Evolutionary conservation across 2,113 vertebrate genomes (phyloP).

Genomic region (Pteronura brasiliensis): DNA sequence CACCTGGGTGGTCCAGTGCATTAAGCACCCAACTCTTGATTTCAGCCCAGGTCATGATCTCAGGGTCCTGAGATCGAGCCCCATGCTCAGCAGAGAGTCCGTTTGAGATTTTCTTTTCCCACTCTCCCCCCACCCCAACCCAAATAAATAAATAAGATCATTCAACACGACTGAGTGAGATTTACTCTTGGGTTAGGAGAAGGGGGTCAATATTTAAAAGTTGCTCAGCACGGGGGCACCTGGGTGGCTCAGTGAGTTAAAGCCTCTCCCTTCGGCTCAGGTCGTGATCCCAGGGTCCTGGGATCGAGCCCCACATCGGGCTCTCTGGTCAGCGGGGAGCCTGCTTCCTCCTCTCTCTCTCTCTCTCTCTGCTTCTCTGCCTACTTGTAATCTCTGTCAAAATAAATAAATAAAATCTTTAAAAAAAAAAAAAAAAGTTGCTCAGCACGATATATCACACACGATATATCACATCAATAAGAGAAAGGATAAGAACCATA

Average conservation of each 20-base stretch:
- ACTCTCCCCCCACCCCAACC: neutral
- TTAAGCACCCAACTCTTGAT: neutral
- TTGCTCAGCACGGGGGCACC: neutral
- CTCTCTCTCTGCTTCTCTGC: too few species aligned
- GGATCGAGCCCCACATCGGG: too few species aligned
- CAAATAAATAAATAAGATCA: neutral
- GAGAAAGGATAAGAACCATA: neutral
- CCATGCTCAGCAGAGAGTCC: neutral
- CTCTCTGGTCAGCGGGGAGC: too few species aligned
- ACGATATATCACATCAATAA: neutral
- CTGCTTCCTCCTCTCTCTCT: too few species aligned
- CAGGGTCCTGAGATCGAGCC: neutral
- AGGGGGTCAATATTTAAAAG: neutral
- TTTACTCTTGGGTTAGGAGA: neutral
- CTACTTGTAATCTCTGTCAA: too few species aligned
- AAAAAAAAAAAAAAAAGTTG: too few species aligned
- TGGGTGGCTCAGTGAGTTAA: too few species aligned
- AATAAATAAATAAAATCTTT: too few species aligned
- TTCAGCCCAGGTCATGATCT: neutral
- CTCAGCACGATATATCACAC: neutral
- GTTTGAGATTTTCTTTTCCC: neutral
- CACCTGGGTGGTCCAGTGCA: neutral
- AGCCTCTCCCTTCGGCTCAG: too few species aligned
- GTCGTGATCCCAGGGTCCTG: too few species aligned
- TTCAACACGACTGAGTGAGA: neutral